phyloP scores from a whole-genome alignment of 2,797 vertebrate genomes.

The Eulemur mongoz region DNA sequence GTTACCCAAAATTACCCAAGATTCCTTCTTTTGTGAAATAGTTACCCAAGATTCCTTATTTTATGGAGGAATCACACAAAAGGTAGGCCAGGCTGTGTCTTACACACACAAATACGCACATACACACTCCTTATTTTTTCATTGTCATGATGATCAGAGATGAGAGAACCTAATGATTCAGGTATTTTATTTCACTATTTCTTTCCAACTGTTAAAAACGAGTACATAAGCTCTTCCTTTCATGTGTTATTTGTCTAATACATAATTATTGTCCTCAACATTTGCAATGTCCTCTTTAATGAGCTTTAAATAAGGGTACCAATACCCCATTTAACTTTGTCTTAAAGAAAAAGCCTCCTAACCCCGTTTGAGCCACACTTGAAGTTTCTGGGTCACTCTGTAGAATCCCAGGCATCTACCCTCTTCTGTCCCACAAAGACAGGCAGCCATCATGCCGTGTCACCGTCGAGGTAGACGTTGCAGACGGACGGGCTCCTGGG shows the following conservation, averaged over 20 bases:
- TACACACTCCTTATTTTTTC: not conserved
- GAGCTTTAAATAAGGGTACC: slow-evolving; percentile 51
- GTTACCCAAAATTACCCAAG: too few relatives aligned
- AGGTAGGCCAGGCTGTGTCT: not conserved
- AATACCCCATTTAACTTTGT: slow-evolving; percentile 19
- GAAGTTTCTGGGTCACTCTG: not conserved
- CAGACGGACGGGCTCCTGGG: not conserved
- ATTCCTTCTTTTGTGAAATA: not conserved
- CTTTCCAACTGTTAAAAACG: slow-evolving; percentile 57
- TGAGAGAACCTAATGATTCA: not conserved
- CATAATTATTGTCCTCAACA: slow-evolving; percentile 29
- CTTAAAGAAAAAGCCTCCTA: not conserved
- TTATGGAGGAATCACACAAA: not conserved
- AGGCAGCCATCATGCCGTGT: not conserved
- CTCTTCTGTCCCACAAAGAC: not conserved
- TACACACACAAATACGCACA: not conserved
- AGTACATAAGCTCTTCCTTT: slow-evolving; percentile 52
- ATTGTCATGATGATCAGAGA: not conserved
- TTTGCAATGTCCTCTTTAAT: not conserved
- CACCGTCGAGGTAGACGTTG: not conserved
- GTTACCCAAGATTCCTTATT: not conserved
- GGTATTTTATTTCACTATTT: not conserved
- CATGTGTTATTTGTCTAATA: slow-evolving; percentile 42
- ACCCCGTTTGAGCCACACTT: not conserved
- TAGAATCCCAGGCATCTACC: not conserved